These are phyloP conservation scores for Barypeithes pellucidus DNA, from an alignment of 2,888 invertebrate genomes.

Conservation along the genomic window DNA sequence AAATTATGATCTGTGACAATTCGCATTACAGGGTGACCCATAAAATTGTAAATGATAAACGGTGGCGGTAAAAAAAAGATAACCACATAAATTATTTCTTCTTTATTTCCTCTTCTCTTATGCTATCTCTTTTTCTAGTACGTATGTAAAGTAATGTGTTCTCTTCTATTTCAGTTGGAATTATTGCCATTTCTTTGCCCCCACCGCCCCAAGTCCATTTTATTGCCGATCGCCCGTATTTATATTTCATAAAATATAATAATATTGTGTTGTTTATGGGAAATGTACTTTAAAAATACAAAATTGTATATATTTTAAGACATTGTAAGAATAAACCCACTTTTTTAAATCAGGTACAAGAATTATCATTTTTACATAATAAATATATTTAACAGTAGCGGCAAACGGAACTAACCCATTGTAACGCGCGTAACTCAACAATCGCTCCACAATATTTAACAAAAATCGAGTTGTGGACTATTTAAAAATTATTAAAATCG, in stretches of 20 bases:
- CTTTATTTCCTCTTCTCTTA: background rate
- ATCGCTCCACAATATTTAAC: no score
- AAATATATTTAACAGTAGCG: no score
- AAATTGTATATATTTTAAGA: background rate
- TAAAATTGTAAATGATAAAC: background rate
- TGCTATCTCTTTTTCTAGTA: background rate
- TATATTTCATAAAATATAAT: slow-evolving; percentile 24
- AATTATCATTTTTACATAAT: no score
- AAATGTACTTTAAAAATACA: background rate
- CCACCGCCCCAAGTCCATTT: background rate
- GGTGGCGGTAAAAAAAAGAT: background rate
- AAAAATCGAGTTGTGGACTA: no score
- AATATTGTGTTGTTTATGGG: slow-evolving; percentile 21
- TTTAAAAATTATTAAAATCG: no score
- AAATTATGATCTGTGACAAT: background rate
- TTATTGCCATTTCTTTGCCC: slow-evolving; percentile 11
- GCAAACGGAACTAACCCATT: no score
- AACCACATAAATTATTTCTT: no score
- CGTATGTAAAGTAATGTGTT: background rate
- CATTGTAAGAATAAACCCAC: background rate
- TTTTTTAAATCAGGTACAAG: no score
- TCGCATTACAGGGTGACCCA: background rate
- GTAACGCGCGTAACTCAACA: no score
- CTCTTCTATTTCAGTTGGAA: slow-evolving; percentile 6
- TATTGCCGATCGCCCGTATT: slow-evolving; percentile 15